These are phyloP conservation scores for Hetaerina titia DNA, from an alignment of 2,888 invertebrate species.

Conservation along the genomic window DNA sequence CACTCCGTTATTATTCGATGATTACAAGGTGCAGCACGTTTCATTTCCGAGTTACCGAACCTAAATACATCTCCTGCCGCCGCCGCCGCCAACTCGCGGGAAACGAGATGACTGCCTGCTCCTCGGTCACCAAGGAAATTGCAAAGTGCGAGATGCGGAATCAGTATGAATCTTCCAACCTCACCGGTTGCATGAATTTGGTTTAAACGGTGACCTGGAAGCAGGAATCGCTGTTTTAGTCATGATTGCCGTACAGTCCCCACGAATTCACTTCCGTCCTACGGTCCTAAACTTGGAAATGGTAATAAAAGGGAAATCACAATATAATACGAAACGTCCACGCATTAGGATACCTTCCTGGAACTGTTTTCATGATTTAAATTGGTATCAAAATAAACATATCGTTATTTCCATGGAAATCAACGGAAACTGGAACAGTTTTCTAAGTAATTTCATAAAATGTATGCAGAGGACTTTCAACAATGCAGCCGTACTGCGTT, in stretches of 20 bases:
- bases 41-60: background rate
- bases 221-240: background rate
- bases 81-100: background rate
- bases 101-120: background rate
- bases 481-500: no score
- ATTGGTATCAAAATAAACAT: no score
- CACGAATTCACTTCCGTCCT: no score
- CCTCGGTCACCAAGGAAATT: background rate
- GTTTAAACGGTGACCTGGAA: background rate
- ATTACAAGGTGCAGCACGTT: background rate
- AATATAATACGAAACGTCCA: background rate
- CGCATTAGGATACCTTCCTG: no score
- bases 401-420: no score
- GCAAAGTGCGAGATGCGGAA: background rate
- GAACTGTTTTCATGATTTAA: no score
- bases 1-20: background rate
- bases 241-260: background rate
- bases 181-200: background rate
- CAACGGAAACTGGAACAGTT: no score
- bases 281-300: background rate
- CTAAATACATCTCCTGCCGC: background rate
- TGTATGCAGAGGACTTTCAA: no score
- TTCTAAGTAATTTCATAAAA: no score
- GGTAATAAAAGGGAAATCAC: background rate
- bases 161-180: background rate